These are phyloP conservation scores for Pterostichus niger DNA, from an alignment of 2,888 invertebrate genomes.

Conservation along the genomic window DNA sequence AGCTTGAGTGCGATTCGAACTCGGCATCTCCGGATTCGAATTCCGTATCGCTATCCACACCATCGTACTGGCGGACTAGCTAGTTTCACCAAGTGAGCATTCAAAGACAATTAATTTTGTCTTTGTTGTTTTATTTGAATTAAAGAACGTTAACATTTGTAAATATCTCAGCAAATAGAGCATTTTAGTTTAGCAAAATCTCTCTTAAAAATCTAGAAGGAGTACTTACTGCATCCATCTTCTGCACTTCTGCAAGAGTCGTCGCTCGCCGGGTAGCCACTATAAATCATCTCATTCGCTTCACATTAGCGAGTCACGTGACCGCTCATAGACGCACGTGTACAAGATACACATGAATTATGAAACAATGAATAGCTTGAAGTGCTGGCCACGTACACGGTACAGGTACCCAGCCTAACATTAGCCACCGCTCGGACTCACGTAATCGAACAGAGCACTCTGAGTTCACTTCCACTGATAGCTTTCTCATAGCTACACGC, in stretches of 20 bases:
- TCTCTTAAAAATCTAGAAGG: too few relatives aligned
- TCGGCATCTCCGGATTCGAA: too few relatives aligned
- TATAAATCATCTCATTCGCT: slow-evolving; percentile 38
- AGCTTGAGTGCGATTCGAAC: too few relatives aligned
- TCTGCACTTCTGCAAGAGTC: background rate
- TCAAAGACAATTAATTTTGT: too few relatives aligned
- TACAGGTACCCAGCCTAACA: background rate
- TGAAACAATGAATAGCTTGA: slow-evolving; percentile 49
- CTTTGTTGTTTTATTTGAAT: too few relatives aligned
- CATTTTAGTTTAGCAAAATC: too few relatives aligned
- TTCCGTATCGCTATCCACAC: too few relatives aligned
- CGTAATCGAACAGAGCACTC: slow-evolving; percentile 27
- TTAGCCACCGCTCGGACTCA: background rate
- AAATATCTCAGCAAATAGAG: background rate
- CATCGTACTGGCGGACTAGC: too few relatives aligned
- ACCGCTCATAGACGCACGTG: slow-evolving; percentile 25
- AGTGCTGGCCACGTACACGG: slow-evolving; percentile 17
- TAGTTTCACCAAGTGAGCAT: too few relatives aligned
- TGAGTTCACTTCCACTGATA: background rate
- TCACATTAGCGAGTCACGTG: slow-evolving; percentile 50
- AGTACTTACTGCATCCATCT: background rate
- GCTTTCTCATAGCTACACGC: background rate
- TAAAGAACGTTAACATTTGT: background rate
- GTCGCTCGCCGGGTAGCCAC: slow-evolving; percentile 17
- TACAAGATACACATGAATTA: slow-evolving; percentile 48